Percentiles rank a stretch among this genome's conserved stretches.
phyloP scores from a whole-genome alignment of 2,113 vertebrate genomes.

The Lagopus leucura region DNA sequence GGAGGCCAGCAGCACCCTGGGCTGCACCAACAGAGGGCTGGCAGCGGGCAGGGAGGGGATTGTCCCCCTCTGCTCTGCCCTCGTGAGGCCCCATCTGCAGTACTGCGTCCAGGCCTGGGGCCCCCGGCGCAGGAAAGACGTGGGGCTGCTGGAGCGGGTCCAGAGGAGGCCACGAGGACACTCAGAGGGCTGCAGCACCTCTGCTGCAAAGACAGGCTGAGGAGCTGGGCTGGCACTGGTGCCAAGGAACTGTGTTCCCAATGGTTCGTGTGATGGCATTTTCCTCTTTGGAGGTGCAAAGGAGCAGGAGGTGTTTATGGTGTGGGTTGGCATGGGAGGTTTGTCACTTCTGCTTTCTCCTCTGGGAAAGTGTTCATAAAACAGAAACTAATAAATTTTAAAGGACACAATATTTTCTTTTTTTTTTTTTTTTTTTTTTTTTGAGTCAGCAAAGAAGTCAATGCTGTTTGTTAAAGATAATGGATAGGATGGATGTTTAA shows the following conservation, averaged over 20 bases:
- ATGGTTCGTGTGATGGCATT: background rate
- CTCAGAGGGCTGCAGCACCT: too few species aligned
- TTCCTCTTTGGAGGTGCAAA: conserved; percentile 7
- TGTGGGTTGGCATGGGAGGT: background rate
- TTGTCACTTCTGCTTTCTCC: conserved; percentile 44
- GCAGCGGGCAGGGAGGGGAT: too few species aligned
- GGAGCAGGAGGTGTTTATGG: background rate
- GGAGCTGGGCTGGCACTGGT: background rate
- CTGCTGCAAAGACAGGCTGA: too few species aligned
- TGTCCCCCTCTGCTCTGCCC: too few species aligned
- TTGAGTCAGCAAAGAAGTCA: background rate
- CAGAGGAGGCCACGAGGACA: too few species aligned
- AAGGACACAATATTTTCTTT: background rate
- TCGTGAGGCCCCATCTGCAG: too few species aligned
- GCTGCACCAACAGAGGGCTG: too few species aligned
- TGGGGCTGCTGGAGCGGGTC: too few species aligned
- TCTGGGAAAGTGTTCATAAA: conserved; percentile 25
- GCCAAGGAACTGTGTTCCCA: too few species aligned
- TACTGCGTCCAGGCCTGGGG: too few species aligned
- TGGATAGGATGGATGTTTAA: background rate
- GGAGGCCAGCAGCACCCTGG: too few species aligned
- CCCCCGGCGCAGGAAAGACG: too few species aligned
- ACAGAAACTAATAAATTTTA: conserved; percentile 2
- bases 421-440: background rate
- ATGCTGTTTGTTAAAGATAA: background rate